A percentile compares a stretch with the other conserved stretches of the same genome.
These are phyloP conservation scores for Ctena decussata DNA, from an alignment of 2,888 invertebrate species.

Conservation along the genomic window DNA sequence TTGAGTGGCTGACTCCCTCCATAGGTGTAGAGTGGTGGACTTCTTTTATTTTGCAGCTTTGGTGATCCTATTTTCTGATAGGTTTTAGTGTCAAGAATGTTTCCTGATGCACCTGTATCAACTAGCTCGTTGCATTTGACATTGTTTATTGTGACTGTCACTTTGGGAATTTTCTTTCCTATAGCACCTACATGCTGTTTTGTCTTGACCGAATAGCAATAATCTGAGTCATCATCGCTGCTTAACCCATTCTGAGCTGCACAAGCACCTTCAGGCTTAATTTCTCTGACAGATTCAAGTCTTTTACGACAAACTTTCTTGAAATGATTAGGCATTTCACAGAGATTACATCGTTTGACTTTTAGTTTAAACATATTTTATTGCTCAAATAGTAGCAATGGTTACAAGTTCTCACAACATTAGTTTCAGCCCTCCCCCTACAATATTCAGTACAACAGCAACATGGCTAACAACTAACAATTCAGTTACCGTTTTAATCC, in stretches of 20 bases:
- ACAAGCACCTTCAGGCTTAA: neutral
- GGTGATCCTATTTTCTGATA: conserved; percentile 41
- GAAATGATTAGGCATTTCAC: conserved; percentile 48
- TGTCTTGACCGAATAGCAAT: neutral
- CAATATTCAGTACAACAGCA: too few species aligned
- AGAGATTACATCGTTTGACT: conserved; percentile 25
- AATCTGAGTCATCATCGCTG: neutral
- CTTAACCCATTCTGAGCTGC: neutral
- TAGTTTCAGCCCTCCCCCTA: too few species aligned
- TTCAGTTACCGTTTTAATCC: too few species aligned
- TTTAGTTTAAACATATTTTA: too few species aligned
- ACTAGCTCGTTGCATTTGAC: conserved; percentile 13
- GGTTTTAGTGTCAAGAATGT: conserved; percentile 56
- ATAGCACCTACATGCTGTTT: neutral
- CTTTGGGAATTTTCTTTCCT: conserved; percentile 22
- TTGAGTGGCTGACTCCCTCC: conserved; percentile 31
- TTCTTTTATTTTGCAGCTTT: conserved; percentile 5
- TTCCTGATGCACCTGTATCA: conserved; percentile 56
- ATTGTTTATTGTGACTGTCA: neutral
- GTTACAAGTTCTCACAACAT: too few species aligned
- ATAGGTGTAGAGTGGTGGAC: conserved; percentile 44
- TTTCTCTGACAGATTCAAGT: neutral
- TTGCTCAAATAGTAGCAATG: too few species aligned
- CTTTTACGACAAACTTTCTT: conserved; percentile 7
- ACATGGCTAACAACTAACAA: too few species aligned